Base-by-base conservation (phyloP, 2,113 vertebrate genomes). In the Ivindomyrus marchei region DNA sequence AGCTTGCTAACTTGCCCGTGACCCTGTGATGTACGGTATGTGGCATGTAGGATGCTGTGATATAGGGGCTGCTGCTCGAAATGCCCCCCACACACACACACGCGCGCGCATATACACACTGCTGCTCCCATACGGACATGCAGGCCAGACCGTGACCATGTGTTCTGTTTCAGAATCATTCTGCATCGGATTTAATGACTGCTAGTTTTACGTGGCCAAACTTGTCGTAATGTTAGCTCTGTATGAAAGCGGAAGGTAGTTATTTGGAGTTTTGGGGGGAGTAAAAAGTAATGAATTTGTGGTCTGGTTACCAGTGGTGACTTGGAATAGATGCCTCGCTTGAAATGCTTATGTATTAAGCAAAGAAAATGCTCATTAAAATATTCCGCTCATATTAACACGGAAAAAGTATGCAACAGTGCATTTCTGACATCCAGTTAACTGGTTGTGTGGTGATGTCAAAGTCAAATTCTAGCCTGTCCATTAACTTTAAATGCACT, bases 1-100 rank as follows among this genome's bases (percentile, higher is more conserved):
- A 96, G 96, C 95, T 97, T 96, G 96, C 95, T 97, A 96, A 93
- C 96, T 95, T 95, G 96, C 96, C 95, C 95, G 94, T 95, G 94
- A 94, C 93, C 94, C 93, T 91, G 94, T 95, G 95, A 96, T 96
- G 94, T 96, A 96, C 47, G 17, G 31, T 42, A 36, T 96, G 94
- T 92, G 92, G 92, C 92, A 42, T 91, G 92, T 91, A 91, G 93
- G 94, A 94, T 94, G 93, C 93, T 94, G 95, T 95, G 95, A 95
- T 92, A 70, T 92, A 90, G 93, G 92, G 91, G 19, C 94, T 94
- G 93, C 93, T 93, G 19, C 3, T 85, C 3, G 0, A 85, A 47
- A 46, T 24, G 17, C 31, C 27, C 15, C 39, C 1, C 10, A 11
- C 10, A 49, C 47, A 10, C 47, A 47, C 47, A 10, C 47, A 47